Evolutionary conservation across 2,888 invertebrate species (phyloP).

Genomic region (Halocaridina rubra): DNA sequence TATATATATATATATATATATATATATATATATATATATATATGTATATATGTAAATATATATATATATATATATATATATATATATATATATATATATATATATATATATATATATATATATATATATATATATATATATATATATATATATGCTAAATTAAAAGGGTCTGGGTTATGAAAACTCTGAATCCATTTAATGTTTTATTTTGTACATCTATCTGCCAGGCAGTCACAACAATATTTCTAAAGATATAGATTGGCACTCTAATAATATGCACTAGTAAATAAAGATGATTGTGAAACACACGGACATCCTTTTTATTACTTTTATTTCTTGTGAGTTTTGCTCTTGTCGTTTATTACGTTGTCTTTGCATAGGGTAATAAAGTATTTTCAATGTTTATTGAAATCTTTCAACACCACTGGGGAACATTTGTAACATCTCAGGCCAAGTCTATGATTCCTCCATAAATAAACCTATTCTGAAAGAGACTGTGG

Average conservation of each 20-base stretch:
- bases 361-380: no score
- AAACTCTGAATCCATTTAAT: neutral
- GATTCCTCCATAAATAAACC: no score
- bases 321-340: no score
- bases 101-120: constrained; percentile 43
- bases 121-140: constrained; percentile 33
- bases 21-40: neutral
- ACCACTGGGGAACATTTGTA: no score
- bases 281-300: neutral
- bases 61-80: constrained; percentile 39
- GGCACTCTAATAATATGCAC: neutral
- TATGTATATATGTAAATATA: neutral
- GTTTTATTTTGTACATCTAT: neutral
- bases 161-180: neutral
- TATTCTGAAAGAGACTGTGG: no score
- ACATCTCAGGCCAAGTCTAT: no score
- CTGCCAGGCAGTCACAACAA: no score
- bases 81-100: constrained; percentile 42
- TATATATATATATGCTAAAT: neutral
- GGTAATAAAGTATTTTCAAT: no score
- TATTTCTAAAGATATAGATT: constrained; percentile 19
- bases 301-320: neutral
- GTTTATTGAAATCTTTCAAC: no score
- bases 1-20: constrained; percentile 27
- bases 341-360: no score